A percentile compares a stretch with the other conserved stretches of the same genome.
These are phyloP conservation scores for Pachypeltis micranthus DNA, from an alignment of 1,140 invertebrate genomes.

Conservation along the genomic window DNA sequence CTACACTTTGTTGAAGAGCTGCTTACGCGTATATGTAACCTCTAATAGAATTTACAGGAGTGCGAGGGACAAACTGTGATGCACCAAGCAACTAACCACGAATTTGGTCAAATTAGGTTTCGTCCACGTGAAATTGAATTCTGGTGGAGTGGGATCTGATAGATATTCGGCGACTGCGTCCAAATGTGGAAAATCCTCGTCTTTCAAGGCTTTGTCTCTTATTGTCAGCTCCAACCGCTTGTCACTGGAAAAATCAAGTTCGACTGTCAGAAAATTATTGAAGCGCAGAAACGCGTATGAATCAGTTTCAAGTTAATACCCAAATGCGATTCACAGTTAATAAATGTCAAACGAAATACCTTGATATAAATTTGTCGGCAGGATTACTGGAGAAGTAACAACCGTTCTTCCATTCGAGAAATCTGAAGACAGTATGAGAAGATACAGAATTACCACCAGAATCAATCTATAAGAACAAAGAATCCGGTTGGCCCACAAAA, in stretches of 20 bases:
- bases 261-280: background rate
- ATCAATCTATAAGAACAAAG: slow-evolving; percentile 10
- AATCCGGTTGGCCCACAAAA: background rate
- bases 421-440: background rate
- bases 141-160: background rate
- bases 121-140: slow-evolving; percentile 45
- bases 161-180: slow-evolving; percentile 60
- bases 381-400: background rate
- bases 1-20: too few species aligned
- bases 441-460: slow-evolving; percentile 11
- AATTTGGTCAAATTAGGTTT: slow-evolving; percentile 56
- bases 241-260: slow-evolving; percentile 14
- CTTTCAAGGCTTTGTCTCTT: slow-evolving; percentile 52
- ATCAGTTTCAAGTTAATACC: background rate
- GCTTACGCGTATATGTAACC: too few species aligned
- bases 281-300: too few species aligned
- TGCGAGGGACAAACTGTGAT: slow-evolving; percentile 5
- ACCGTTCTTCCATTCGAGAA: background rate
- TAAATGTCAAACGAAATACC: background rate
- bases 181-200: slow-evolving; percentile 54
- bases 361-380: background rate
- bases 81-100: slow-evolving; percentile 45
- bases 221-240: slow-evolving; percentile 52
- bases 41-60: background rate
- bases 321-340: background rate